A percentile compares a stretch with the other conserved stretches of the same genome.
These are phyloP conservation scores for Tauraco hartlaubi DNA, from an alignment of 2,797 vertebrate species.

Conservation along the genomic window DNA sequence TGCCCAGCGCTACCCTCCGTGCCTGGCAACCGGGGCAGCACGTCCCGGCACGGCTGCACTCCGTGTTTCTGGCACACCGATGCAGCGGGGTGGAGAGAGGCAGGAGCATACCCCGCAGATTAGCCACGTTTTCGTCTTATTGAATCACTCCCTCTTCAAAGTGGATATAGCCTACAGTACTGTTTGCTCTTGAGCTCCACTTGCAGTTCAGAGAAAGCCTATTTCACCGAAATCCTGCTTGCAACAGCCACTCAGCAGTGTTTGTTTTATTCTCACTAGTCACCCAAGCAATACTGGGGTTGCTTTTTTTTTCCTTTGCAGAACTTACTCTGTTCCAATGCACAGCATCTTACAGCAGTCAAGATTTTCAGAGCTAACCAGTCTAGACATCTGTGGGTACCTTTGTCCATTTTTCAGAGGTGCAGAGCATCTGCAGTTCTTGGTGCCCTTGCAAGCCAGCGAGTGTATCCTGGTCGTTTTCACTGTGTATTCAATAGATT, in stretches of 20 bases:
- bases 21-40: background rate
- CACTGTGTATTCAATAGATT: accelerated
- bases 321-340: background rate
- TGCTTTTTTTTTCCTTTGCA: background rate
- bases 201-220: background rate
- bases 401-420: background rate
- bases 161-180: background rate
- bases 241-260: background rate
- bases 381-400: accelerated
- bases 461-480: background rate
- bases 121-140: background rate
- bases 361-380: background rate
- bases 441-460: background rate
- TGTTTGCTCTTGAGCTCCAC: background rate
- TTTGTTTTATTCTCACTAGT: background rate
- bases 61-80: accelerated
- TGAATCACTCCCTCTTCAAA: background rate
- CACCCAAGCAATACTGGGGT: background rate
- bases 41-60: accelerated
- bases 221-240: background rate
- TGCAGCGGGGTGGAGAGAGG: background rate
- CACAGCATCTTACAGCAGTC: background rate
- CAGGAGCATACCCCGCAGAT: background rate
- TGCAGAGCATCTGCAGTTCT: background rate
- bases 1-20: accelerated